Evolutionary conservation across 30 jellyfish, hydroid and myxozoan species (phyloP), one percentile per base, ranked within the genome.

Genomic region (Nemopilema nomurai): DNA sequence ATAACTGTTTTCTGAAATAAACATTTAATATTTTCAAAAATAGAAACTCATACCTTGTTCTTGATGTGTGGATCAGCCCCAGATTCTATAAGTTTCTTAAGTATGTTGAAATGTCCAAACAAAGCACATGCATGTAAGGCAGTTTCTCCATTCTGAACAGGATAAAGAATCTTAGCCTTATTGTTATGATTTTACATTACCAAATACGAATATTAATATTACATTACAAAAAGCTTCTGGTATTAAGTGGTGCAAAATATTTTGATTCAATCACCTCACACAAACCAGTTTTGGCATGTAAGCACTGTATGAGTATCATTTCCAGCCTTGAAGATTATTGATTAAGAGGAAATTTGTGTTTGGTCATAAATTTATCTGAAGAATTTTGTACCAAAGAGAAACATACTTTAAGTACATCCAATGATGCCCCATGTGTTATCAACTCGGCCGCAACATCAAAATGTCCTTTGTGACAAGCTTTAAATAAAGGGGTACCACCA

Each of bases 51-150:
- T 80, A 92, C 98, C 96, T 92, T 92, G 78, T 92, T 92, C 83
- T 87, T 96, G 16, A 90, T 8, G 73, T 93, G 98, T 1, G 97
- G 98, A 71, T 93, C 98, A 57, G 98, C 96, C 8, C 98, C 98
- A 25, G 98, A 68, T 72, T 93, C 98, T 20, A 93, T 95, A 17
- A 93, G 91, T 71, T 93, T 93, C 92, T 93, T 93, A 1, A 89
- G 76, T 53, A 93, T 89, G 73, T 85, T 93, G 18, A 88, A 62
- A 49, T 93, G 98, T 29, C 98, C 98, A 72, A 93, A 93, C 49
- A 93, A 67, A 21, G 97, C 93, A 79, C 97, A 96, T 0, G 98
- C 98, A 69, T 93, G 98, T 18, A 93, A 64, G 19, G 98, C 96
- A 51, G 96, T 87, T 73, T 93, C 98, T 1, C 98, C 98, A 50